These are phyloP conservation scores for Phocides pigmalion DNA, from an alignment of 1,140 invertebrate species.

Conservation along the genomic window DNA sequence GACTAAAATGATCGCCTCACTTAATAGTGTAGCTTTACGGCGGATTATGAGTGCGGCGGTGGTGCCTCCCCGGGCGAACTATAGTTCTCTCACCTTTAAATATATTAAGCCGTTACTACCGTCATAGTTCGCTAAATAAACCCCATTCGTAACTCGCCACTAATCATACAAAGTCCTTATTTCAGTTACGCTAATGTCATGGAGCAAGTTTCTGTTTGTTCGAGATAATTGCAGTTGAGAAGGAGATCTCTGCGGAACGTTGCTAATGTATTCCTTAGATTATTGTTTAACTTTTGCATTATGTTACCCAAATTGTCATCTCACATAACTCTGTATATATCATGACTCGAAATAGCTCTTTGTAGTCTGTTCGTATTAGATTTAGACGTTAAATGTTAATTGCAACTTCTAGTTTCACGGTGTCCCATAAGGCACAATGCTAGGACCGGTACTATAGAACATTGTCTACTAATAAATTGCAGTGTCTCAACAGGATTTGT, in stretches of 20 bases:
- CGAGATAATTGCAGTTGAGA: conserved; percentile 18
- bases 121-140: too few relatives aligned
- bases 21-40: too few relatives aligned
- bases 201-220: conserved; percentile 20
- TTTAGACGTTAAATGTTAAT: not conserved
- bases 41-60: too few relatives aligned
- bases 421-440: too few relatives aligned
- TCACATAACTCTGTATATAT: not conserved
- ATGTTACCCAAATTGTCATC: not conserved
- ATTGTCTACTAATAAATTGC: too few relatives aligned
- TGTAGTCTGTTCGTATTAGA: not conserved
- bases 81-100: too few relatives aligned
- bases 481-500: too few relatives aligned
- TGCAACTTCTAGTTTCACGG: too few relatives aligned
- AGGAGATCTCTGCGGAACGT: not conserved
- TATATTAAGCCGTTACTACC: too few relatives aligned
- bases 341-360: not conserved
- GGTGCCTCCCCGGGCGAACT: too few relatives aligned
- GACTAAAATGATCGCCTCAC: too few relatives aligned
- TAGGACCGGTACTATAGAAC: too few relatives aligned
- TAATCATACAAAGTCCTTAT: not conserved
- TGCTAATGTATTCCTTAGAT: conserved; percentile 1
- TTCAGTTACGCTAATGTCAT: conserved; percentile 3
- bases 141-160: not conserved
- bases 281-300: conserved; percentile 7